Conservation (phyloP, 1,140 invertebrate genomes). For the Drosophila hydei region DNA sequence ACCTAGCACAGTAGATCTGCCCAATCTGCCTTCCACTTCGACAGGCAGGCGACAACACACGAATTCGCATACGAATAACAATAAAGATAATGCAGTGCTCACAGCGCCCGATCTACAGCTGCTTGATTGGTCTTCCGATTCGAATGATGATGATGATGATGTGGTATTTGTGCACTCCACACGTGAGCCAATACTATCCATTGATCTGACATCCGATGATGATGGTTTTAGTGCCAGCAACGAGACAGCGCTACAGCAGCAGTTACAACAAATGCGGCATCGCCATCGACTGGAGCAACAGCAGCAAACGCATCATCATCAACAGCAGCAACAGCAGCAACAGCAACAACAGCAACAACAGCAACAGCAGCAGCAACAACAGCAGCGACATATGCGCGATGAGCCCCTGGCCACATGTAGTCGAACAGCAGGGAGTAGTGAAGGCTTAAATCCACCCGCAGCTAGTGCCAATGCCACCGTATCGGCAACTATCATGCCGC, state of each 20-base stretch:
- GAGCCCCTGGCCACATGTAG: conserved; percentile 28
- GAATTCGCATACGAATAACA: conserved; percentile 4
- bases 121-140: conserved; percentile 89
- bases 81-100: conserved; percentile 83
- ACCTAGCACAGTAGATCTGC: conserved; percentile 15
- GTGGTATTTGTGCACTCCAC: conserved; percentile 83
- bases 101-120: conserved; percentile 91
- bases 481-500: conserved; percentile 15
- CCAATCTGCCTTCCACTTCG: conserved; percentile 60
- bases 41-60: conserved; percentile 41
- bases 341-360: conserved; percentile 22
- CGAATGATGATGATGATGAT: conserved; percentile 86
- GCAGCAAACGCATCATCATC: conserved; percentile 9
- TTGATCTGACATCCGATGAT: conserved; percentile 79
- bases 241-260: conserved; percentile 22
- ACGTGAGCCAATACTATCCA: conserved; percentile 76
- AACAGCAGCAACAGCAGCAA: conserved; percentile 4
- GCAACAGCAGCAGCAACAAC: conserved; percentile 10
- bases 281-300: conserved; percentile 10
- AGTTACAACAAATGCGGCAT: conserved; percentile 15
- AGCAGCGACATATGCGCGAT: conserved; percentile 20
- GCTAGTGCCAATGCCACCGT: background rate
- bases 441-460: background rate
- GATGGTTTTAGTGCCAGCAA: conserved; percentile 50
- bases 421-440: conserved; percentile 6